These are phyloP conservation scores for Aculops lycopersici DNA, from an alignment of 1,140 invertebrate genomes.

Conservation along the genomic window DNA sequence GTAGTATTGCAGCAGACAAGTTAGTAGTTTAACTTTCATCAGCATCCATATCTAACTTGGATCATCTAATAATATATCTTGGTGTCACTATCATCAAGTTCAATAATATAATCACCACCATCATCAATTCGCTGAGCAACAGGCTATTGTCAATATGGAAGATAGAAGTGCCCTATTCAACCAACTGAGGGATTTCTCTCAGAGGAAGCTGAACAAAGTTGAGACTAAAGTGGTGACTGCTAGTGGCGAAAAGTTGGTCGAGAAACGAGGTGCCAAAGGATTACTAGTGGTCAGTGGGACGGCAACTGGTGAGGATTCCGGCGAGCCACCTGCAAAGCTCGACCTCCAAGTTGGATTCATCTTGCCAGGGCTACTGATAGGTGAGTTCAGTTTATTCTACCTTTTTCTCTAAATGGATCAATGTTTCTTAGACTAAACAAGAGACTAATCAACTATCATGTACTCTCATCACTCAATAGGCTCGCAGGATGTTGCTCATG, in stretches of 20 bases:
- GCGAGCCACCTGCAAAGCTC: constrained; percentile 5
- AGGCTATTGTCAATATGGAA: too few relatives aligned
- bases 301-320: constrained; percentile 1
- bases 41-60: too few relatives aligned
- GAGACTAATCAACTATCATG: not conserved
- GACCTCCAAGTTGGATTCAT: constrained; percentile 10
- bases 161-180: constrained; percentile 7
- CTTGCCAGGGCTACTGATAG: constrained; percentile 8
- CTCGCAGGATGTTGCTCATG: constrained; percentile 43
- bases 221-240: constrained; percentile 8
- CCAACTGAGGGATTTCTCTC: constrained; percentile 9
- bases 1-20: too few relatives aligned
- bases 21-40: too few relatives aligned
- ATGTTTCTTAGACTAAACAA: not conserved
- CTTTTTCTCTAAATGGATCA: not conserved
- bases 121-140: too few relatives aligned
- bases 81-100: too few relatives aligned
- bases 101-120: too few relatives aligned
- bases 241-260: constrained; percentile 6
- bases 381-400: constrained; percentile 3
- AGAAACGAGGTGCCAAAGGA: constrained; percentile 8
- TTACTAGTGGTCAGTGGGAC: constrained; percentile 2
- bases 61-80: too few relatives aligned
- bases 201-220: constrained; percentile 9
- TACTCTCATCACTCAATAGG: constrained; percentile 16